Evolutionary conservation across 2,797 vertebrate species (phyloP).

Genomic region (Syngnathus acus): DNA sequence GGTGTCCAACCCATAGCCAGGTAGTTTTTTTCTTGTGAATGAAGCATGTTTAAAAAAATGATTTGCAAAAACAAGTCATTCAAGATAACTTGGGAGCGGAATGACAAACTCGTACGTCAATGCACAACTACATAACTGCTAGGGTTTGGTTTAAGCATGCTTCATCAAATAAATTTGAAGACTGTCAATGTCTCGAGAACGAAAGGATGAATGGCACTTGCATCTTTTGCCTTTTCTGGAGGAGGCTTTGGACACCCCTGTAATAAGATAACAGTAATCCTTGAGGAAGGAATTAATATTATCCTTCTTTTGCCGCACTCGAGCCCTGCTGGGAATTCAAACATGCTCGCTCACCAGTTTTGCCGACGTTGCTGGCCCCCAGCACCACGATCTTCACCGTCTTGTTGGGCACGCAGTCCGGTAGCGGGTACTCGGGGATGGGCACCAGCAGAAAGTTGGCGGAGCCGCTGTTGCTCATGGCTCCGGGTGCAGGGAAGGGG

Average conservation of each 20-base stretch:
- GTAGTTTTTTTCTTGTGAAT: not conserved
- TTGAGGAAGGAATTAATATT: not conserved
- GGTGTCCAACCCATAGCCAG: not conserved
- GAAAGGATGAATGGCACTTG: too few species aligned
- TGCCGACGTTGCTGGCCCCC: slow-evolving; percentile 84
- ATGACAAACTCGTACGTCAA: too few species aligned
- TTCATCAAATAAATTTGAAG: too few species aligned
- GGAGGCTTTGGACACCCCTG: not conserved
- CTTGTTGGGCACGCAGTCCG: slow-evolving; percentile 81
- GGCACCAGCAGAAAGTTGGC: slow-evolving; percentile 85
- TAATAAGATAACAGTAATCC: not conserved
- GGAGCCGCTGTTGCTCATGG: slow-evolving; percentile 81
- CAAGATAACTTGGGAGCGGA: too few species aligned
- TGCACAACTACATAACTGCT: too few species aligned
- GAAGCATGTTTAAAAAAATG: too few species aligned
- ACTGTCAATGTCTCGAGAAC: too few species aligned
- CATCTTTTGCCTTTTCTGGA: not conserved
- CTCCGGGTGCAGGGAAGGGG: slow-evolving; percentile 59
- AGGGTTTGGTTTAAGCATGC: too few species aligned
- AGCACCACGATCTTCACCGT: slow-evolving; percentile 87
- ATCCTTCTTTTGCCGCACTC: not conserved
- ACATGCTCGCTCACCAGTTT: slow-evolving; percentile 73
- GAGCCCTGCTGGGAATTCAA: not conserved
- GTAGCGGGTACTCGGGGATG: slow-evolving; percentile 81
- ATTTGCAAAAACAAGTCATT: too few species aligned